Evolutionary conservation across 64 coral and sea anemone genomes (phyloP), one percentile per base, ranked within the genome.

Genomic region (Stichodactyla mertensii): DNA sequence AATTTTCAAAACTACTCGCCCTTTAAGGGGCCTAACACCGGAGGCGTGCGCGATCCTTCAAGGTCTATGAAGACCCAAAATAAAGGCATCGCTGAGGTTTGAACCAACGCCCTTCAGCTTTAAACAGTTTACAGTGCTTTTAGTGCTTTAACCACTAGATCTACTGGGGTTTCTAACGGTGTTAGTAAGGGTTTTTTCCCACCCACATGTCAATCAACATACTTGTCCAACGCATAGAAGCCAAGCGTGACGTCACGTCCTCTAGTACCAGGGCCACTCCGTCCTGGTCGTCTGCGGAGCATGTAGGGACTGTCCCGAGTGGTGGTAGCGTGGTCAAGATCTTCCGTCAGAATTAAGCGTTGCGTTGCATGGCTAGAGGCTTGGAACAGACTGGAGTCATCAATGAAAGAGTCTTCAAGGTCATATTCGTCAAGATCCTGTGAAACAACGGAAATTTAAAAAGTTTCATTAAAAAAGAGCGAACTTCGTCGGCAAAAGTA

Each of bases 341-440:
- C 24, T 27, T 27, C 10, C 4, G 69, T 13, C 24, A 74, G 22
- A 6, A 31, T 11, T 26, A 74, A 74, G 4, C 24, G 23, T 74
- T 31, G 22, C 12, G 24, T n/a, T 74, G 69, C 11, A 28, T 74
- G 69, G 24, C 52, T 81, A 8, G 53, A n/a, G 78, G 53, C 15
- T 8, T 81, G 78, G 20, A 52, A 20, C 20, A 54, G 16, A 12
- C 71, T 83, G 51, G 77, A 57, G 18, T 92, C 90, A 52, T 87
- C 78, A 55, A 92, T 92, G 54, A 92, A 92, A 7, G 90, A 87
- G 78, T 92, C 90, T 70, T 86, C 90, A 24, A 87, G 64, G 61
- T 92, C 90, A 71, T 92, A 92, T n/a, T 87, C 56, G 55, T 92
- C 85, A 52, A 90, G 89, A 20, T 79, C 67, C 54, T 78, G 84